A percentile compares a stretch with the other conserved stretches of the same genome.
Evolutionary conservation across 1,140 invertebrate species (phyloP).

Genomic region (Cyrtorhinus lividipennis): DNA sequence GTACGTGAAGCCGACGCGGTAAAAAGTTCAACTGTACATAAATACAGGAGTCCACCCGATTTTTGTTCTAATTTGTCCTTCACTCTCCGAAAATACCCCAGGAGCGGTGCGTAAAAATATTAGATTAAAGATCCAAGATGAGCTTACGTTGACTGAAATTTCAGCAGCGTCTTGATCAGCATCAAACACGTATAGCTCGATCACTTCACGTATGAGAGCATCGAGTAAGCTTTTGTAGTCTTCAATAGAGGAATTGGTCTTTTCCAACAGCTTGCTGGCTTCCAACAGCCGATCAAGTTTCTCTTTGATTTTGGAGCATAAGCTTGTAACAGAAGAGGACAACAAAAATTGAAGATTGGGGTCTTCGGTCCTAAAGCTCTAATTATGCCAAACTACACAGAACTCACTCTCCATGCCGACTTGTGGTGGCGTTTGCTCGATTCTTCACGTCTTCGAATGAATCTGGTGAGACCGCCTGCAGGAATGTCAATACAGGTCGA

Average conservation of each 20-base stretch:
- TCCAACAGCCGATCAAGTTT: slow-evolving; percentile 41
- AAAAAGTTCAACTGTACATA: too few relatives aligned
- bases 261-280: slow-evolving; percentile 38
- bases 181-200: slow-evolving; percentile 55
- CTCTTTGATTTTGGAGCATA: slow-evolving; percentile 29
- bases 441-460: slow-evolving; percentile 4
- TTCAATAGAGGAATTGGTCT: slow-evolving; percentile 36
- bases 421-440: not conserved
- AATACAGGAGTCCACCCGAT: too few relatives aligned
- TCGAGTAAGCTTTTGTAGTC: slow-evolving; percentile 45
- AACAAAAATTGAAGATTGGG: too few relatives aligned
- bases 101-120: too few relatives aligned
- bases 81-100: too few relatives aligned
- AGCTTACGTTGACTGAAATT: slow-evolving; percentile 23
- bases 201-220: slow-evolving; percentile 43
- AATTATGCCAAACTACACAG: too few relatives aligned
- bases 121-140: not conserved
- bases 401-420: slow-evolving; percentile 22
- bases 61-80: too few relatives aligned
- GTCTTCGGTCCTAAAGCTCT: too few relatives aligned
- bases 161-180: slow-evolving; percentile 25
- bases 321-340: too few relatives aligned
- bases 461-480: slow-evolving; percentile 1
- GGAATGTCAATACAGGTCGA: slow-evolving; percentile 16
- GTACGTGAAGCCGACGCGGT: too few relatives aligned